Conservation (phyloP, 2,113 vertebrate species). For the Anhinga anhinga region DNA sequence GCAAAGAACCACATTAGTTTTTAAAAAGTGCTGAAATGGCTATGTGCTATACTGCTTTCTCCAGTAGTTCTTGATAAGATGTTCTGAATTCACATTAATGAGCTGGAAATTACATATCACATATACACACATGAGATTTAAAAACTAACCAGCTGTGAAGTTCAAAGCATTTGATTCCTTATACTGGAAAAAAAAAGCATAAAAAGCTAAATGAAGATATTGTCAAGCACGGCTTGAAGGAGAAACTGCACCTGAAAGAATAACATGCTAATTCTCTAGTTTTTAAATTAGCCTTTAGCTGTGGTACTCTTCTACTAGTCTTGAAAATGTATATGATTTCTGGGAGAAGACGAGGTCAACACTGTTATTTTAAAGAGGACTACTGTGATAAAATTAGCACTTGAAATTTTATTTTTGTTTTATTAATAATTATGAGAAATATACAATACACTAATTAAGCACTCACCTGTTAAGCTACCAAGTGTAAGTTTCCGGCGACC, state of each 20-base stretch:
- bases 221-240: neutral
- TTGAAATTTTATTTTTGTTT: neutral
- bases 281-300: neutral
- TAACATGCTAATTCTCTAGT: neutral
- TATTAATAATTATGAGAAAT: neutral
- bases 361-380: neutral
- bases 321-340: neutral
- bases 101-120: neutral
- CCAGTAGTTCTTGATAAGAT: neutral
- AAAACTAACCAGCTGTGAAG: neutral
- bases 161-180: neutral
- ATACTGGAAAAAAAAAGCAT: neutral
- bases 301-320: neutral
- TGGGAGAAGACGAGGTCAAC: neutral
- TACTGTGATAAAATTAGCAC: neutral
- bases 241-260: neutral
- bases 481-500: conserved; percentile 92
- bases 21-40: neutral
- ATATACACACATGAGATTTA: neutral
- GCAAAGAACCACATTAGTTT: neutral
- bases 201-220: neutral
- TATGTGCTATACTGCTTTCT: neutral
- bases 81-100: neutral
- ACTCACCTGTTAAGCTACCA: conserved; percentile 88
- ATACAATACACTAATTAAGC: neutral